A percentile compares a stretch with the other conserved stretches of the same genome.
Conservation (phyloP, 2,888 invertebrate genomes). For the Drosophila kokeensis region DNA sequence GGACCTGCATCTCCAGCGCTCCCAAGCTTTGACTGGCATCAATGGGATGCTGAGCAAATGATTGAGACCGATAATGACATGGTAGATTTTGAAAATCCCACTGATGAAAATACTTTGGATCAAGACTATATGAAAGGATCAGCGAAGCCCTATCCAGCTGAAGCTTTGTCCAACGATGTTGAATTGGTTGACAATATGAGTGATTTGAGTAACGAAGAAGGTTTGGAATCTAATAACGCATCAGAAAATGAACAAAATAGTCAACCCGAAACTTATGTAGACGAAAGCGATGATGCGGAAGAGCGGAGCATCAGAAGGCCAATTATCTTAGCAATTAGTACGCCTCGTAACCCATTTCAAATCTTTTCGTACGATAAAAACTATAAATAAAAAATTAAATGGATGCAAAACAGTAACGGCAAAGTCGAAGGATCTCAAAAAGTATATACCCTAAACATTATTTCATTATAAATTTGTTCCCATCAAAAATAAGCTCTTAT, state of each 20-base stretch:
- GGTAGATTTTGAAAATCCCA: slow-evolving; percentile 2
- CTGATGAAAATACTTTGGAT: slow-evolving; percentile 24
- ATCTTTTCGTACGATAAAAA: slow-evolving; percentile 34
- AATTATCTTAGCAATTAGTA: slow-evolving; percentile 44
- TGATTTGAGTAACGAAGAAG: slow-evolving; percentile 32
- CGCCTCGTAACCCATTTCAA: slow-evolving; percentile 42
- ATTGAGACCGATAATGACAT: slow-evolving; percentile 1
- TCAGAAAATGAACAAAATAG: slow-evolving; percentile 20
- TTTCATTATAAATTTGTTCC: not conserved
- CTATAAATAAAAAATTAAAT: slow-evolving; percentile 11
- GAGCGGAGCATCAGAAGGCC: slow-evolving; percentile 41
- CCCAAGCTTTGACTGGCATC: slow-evolving; percentile 1
- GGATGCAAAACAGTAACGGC: slow-evolving; percentile 2
- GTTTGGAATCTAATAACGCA: not conserved
- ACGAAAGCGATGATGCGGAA: slow-evolving; percentile 16
- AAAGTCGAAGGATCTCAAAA: not conserved
- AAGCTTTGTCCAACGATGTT: slow-evolving; percentile 10
- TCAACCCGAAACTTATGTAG: slow-evolving; percentile 10
- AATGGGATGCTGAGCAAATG: not conserved
- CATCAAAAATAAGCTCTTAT: not conserved
- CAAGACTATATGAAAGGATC: slow-evolving; percentile 20
- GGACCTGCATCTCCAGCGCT: not conserved
- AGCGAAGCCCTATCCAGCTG: slow-evolving; percentile 5
- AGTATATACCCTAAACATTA: not conserved
- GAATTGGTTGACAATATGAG: slow-evolving; percentile 21